Conservation (phyloP, 2,888 invertebrate genomes). For the Netelia virgata region DNA sequence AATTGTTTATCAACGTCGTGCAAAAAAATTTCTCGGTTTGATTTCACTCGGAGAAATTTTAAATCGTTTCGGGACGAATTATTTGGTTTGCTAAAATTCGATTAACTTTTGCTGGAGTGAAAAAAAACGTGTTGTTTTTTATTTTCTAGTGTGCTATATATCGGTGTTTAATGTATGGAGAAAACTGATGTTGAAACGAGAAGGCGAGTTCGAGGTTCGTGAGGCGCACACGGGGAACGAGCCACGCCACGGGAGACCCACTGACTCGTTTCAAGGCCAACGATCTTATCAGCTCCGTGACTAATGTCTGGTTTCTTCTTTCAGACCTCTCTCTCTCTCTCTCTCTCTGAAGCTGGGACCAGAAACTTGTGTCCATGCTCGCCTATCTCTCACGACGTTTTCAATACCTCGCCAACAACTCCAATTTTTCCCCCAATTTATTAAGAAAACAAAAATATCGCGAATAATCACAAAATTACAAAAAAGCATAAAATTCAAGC, state of each 20-base stretch:
- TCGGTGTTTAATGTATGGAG: slow-evolving; percentile 2
- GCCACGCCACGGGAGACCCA: slow-evolving; percentile 63
- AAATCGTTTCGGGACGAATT: too few relatives aligned
- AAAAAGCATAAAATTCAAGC: too few relatives aligned
- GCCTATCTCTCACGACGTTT: neutral
- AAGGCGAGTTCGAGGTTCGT: slow-evolving; percentile 41
- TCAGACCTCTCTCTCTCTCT: slow-evolving; percentile 34
- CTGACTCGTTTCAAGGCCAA: slow-evolving; percentile 68
- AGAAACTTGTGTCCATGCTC: slow-evolving; percentile 29
- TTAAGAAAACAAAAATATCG: too few relatives aligned
- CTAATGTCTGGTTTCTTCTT: slow-evolving; percentile 69
- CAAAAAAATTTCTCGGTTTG: neutral
- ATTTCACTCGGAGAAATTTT: too few relatives aligned
- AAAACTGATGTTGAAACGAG: slow-evolving; percentile 38
- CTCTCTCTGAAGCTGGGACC: slow-evolving; percentile 42
- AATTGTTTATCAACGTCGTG: neutral
- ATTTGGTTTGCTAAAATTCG: neutral
- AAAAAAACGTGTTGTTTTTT: neutral
- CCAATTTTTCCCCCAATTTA: neutral
- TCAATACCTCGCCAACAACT: neutral
- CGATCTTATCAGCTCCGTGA: slow-evolving; percentile 68
- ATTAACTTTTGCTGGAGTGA: neutral
- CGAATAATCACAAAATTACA: too few relatives aligned
- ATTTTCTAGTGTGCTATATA: neutral
- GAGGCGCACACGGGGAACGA: slow-evolving; percentile 22